These are phyloP conservation scores for silkworm (Bombyx mori) DNA, from an alignment of 1,140 invertebrate species.

Conservation along the genomic window ASM3026992v2 NC_085110.1:13375501-13376000, in stretches of 20 bases:
- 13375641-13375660: constrained; percentile 81
- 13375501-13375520: constrained; percentile 72
- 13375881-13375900: constrained; percentile 58
- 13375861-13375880: constrained; percentile 42
- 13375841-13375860: constrained; percentile 32
- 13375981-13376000: constrained; percentile 62
- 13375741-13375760: constrained; percentile 33
- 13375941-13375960: neutral
- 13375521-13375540: constrained; percentile 59
- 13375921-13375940: constrained; percentile 8
- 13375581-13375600: constrained; percentile 49
- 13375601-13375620: constrained; percentile 61
- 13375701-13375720: constrained; percentile 22
- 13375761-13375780: constrained; percentile 17
- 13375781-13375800: constrained; percentile 29
- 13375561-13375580: constrained; percentile 48
- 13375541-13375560: constrained; percentile 62
- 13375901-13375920: constrained; percentile 3
- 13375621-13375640: constrained; percentile 74
- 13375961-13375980: constrained; percentile 57
- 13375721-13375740: constrained; percentile 56
- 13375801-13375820: constrained; percentile 27
- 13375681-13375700: constrained; percentile 19
- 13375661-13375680: constrained; percentile 71
- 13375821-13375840: constrained; percentile 30